Percentiles rank a stretch among this genome's conserved stretches.
Conservation (phyloP, 30 jellyfish, hydroid and myxozoan species). For the Aurelia aurita region DNA sequence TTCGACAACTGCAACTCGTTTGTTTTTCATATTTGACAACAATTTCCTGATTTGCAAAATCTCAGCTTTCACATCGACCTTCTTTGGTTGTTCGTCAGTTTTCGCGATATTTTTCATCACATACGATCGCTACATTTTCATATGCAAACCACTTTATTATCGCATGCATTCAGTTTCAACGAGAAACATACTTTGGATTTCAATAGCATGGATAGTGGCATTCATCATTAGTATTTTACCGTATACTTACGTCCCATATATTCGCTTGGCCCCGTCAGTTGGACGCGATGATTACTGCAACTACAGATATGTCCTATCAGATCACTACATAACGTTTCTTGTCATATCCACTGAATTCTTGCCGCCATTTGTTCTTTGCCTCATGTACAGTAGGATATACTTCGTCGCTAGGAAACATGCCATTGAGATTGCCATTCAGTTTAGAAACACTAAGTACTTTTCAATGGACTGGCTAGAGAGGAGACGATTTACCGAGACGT, state of each 20-base stretch:
- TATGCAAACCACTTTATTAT: slow-evolving; percentile 53
- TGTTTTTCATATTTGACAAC: slow-evolving; percentile 1
- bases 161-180: slow-evolving; percentile 32
- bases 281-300: neutral
- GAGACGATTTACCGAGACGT: slow-evolving; percentile 30
- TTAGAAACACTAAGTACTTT: neutral
- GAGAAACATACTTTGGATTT: slow-evolving; percentile 8
- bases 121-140: slow-evolving; percentile 68
- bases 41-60: slow-evolving; percentile 21
- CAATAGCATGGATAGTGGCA: slow-evolving; percentile 35
- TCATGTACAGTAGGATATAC: slow-evolving; percentile 46
- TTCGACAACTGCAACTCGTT: slow-evolving; percentile 19
- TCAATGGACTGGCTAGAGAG: slow-evolving; percentile 41
- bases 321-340: slow-evolving; percentile 15
- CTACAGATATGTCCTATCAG: slow-evolving; percentile 24
- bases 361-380: slow-evolving; percentile 49
- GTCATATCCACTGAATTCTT: slow-evolving; percentile 28
- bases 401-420: slow-evolving; percentile 65
- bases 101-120: slow-evolving; percentile 49
- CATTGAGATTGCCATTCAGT: slow-evolving; percentile 54
- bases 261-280: neutral
- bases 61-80: slow-evolving; percentile 10
- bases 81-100: slow-evolving; percentile 60
- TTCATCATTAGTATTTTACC: slow-evolving; percentile 44
- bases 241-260: slow-evolving; percentile 1